phyloP scores from a whole-genome alignment of 2,797 vertebrate species.

The Lithobates sylvaticus region DNA sequence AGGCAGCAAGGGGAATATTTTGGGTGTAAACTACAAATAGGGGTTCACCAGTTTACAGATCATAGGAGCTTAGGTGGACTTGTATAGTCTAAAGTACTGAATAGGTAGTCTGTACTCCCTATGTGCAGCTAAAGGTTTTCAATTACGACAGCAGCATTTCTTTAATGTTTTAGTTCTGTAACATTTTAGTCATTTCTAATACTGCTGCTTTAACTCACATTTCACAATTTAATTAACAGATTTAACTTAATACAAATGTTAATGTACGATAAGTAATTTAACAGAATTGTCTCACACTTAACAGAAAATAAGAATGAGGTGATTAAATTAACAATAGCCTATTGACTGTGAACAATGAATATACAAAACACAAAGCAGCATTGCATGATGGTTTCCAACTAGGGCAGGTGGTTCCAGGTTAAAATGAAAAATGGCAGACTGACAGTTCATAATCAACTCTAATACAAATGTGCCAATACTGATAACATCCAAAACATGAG shows the following conservation, averaged over 20 bases:
- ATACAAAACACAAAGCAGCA: conserved; percentile 13
- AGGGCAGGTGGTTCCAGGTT: background rate
- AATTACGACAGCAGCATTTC: too few species aligned
- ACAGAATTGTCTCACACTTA: conserved; percentile 15
- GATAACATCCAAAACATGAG: conserved; percentile 20
- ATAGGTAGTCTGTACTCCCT: too few species aligned
- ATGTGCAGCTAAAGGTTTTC: too few species aligned
- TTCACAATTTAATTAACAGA: background rate
- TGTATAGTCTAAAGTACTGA: too few species aligned
- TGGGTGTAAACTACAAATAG: too few species aligned
- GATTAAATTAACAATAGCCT: conserved; percentile 2
- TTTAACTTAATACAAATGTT: conserved; percentile 1
- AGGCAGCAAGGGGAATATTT: too few species aligned
- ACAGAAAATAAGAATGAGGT: conserved; percentile 23
- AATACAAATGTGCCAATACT: conserved; percentile 31
- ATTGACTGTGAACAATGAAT: conserved; percentile 16
- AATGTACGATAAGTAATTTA: background rate
- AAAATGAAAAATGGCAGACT: background rate
- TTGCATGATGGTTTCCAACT: background rate
- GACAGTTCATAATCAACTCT: background rate
- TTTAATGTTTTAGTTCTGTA: background rate
- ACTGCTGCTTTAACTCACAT: conserved; percentile 43
- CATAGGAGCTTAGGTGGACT: too few species aligned
- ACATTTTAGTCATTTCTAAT: background rate
- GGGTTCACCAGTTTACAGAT: too few species aligned